These are phyloP conservation scores for Poecilia gillii DNA, from an alignment of 2,797 vertebrate genomes.

Conservation along the genomic window DNA sequence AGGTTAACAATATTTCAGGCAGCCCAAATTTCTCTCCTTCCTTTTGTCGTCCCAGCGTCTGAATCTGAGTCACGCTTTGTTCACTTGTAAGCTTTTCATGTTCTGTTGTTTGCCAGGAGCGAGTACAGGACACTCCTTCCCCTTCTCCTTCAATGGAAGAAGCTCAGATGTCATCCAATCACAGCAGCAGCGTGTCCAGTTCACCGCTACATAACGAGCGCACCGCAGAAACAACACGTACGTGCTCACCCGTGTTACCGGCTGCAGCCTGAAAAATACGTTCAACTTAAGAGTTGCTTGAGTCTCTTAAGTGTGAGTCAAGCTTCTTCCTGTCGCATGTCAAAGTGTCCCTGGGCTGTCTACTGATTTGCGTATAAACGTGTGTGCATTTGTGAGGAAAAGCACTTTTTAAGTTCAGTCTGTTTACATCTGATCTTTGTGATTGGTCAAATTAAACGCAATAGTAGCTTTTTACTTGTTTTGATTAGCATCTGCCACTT, in stretches of 20 bases:
- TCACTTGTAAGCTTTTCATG: background rate
- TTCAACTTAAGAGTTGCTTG: background rate
- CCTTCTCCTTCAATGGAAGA: slow-evolving; percentile 95
- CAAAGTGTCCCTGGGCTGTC: no score
- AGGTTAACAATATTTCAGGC: background rate
- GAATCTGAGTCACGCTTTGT: background rate
- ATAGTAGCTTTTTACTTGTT: background rate
- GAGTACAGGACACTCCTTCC: slow-evolving; percentile 93
- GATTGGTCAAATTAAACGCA: background rate
- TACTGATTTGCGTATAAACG: no score
- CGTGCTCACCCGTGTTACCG: slow-evolving; percentile 23
- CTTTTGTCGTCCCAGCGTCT: background rate
- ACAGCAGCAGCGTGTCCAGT: slow-evolving; percentile 96
- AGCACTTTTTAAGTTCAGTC: no score
- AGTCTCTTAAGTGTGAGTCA: background rate
- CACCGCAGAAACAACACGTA: slow-evolving; percentile 66
- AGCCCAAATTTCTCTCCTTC: background rate
- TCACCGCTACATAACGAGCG: slow-evolving; percentile 92
- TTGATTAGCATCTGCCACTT: no score
- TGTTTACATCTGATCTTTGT: background rate
- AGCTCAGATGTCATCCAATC: slow-evolving; percentile 92
- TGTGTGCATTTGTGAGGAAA: no score
- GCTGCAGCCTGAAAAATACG: no score
- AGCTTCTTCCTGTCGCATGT: background rate
- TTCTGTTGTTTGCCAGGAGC: slow-evolving; percentile 81